Base-by-base conservation (phyloP, 2,113 vertebrate genomes). In the Toxotes jaculatrix region DNA sequence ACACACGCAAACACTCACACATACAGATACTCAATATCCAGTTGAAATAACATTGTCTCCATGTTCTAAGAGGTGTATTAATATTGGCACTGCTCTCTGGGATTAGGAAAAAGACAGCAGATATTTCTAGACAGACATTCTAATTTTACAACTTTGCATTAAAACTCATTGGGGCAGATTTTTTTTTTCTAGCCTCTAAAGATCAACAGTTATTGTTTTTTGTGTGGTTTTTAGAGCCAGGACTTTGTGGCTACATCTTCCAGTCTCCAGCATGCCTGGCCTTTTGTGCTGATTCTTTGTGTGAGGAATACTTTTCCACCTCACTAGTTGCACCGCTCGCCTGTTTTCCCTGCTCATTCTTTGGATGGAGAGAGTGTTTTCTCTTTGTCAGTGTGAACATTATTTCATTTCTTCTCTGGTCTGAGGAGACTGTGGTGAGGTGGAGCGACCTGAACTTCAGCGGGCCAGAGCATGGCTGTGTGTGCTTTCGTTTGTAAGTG, bases 331-430 rank as follows among this genome's bases (percentile, higher is more conserved):
- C 23, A 3, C 82, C 7, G 49, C 80, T 83, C 21, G 57, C 62
- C 70, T 93, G 84, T 92, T 94, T 93, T 93, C 83, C 16, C 85
- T 83, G 75, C 74, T 89, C 80, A 87, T 93, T 94, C 84, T 91
- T 90, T 82, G 88, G 87, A 92, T 77, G 81, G 55, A 51, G 47
- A 60, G 4, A n/a, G 16, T 71, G 83, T 84, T 90, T 89, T 87
- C 82, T 84, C 75, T 86, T 78, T 77, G 87, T 91, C 77, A 91
- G 83, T 89, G 83, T 87, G 89, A 92, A 90, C 85, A 88, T 91
- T 83, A 88, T 90, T 91, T 87, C 63, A 85, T 87, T 77, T 74
- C 77, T 87, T 10, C 76, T 27, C 49, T 60, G 8, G 75, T 84
- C 73, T 47, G 51, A 66, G 59, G 86, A 83, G 74, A 85, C 80